A percentile compares a stretch with the other conserved stretches of the same genome.
These are phyloP conservation scores for Noctua pronuba DNA, from an alignment of 2,888 invertebrate species.

Conservation along the genomic window DNA sequence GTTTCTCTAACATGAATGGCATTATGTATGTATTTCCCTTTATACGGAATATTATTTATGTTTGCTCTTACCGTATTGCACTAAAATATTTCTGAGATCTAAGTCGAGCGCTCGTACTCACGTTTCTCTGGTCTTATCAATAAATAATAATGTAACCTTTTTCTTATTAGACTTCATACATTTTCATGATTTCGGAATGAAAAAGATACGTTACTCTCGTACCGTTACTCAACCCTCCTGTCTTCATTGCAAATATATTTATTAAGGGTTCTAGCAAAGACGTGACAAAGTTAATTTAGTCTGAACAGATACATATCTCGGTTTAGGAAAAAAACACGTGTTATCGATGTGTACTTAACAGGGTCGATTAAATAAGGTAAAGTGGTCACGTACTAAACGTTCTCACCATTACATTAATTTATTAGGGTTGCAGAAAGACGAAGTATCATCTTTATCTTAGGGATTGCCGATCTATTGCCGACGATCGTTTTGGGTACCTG, in stretches of 20 bases:
- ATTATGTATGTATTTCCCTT: constrained; percentile 24
- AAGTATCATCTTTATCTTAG: constrained; percentile 42
- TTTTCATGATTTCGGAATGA: constrained; percentile 33
- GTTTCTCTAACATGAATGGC: constrained; percentile 49
- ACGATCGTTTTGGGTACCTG: constrained; percentile 11
- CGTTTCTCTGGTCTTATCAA: constrained; percentile 50
- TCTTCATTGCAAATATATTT: constrained; percentile 25
- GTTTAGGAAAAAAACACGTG: constrained; percentile 24
- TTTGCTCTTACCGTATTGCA: constrained; percentile 60
- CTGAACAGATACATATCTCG: constrained; percentile 13
- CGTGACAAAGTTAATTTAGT: background rate
- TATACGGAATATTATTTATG: constrained; percentile 43
- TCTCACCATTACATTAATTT: constrained; percentile 57
- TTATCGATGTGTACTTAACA: constrained; percentile 39
- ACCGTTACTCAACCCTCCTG: background rate
- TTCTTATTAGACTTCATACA: constrained; percentile 43
- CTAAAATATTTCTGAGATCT: constrained; percentile 52
- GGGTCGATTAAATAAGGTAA: constrained; percentile 36
- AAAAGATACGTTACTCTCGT: constrained; percentile 18
- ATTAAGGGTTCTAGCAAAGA: constrained; percentile 1
- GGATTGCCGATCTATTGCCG: constrained; percentile 17
- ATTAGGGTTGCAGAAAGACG: constrained; percentile 46
- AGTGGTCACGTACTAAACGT: constrained; percentile 51
- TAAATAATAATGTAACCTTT: constrained; percentile 53
- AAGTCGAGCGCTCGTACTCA: constrained; percentile 30